These are phyloP conservation scores for Epinephelus lanceolatus DNA, from an alignment of 2,113 vertebrate genomes.

Conservation along the genomic window DNA sequence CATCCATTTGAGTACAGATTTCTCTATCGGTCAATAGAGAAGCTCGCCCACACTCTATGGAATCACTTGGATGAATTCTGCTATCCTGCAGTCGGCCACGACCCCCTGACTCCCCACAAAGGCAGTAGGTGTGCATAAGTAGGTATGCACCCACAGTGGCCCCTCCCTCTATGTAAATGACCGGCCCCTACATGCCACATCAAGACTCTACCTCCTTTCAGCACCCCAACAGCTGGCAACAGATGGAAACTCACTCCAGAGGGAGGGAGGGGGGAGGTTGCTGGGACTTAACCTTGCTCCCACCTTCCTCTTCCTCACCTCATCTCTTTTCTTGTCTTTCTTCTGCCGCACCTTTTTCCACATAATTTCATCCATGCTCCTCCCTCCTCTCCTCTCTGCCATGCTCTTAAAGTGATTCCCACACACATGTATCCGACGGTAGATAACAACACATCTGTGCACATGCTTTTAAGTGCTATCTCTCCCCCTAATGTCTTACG, in stretches of 20 bases:
- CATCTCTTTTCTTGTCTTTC: conserved; percentile 21
- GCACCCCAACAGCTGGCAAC: conserved; percentile 72
- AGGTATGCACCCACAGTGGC: conserved; percentile 1
- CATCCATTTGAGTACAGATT: conserved; percentile 20
- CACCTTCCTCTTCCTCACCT: conserved; percentile 56
- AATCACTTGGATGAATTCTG: conserved; percentile 31
- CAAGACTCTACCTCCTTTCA: conserved; percentile 55
- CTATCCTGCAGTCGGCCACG: conserved; percentile 2
- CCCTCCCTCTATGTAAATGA: conserved; percentile 47
- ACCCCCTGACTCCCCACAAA: conserved; percentile 14
- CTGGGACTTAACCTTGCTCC: conserved; percentile 70
- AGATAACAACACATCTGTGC: conserved; percentile 27
- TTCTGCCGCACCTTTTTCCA: conserved; percentile 7
- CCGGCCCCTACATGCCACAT: conserved; percentile 48
- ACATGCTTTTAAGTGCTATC: conserved; percentile 37
- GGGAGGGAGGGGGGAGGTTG: conserved; percentile 38
- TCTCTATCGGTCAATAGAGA: conserved; percentile 11
- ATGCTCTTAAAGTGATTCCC: conserved; percentile 31
- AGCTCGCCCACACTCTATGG: background rate
- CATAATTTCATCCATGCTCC: conserved; percentile 20
- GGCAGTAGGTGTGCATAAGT: background rate
- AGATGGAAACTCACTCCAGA: conserved; percentile 65
- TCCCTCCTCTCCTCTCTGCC: conserved; percentile 4
- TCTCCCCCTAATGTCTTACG: conserved; percentile 21
- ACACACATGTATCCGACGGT: background rate